Evolutionary conservation across 37 sponge, comb jelly and placozoan species (phyloP).

Genomic region (Beroe forskalii): DNA sequence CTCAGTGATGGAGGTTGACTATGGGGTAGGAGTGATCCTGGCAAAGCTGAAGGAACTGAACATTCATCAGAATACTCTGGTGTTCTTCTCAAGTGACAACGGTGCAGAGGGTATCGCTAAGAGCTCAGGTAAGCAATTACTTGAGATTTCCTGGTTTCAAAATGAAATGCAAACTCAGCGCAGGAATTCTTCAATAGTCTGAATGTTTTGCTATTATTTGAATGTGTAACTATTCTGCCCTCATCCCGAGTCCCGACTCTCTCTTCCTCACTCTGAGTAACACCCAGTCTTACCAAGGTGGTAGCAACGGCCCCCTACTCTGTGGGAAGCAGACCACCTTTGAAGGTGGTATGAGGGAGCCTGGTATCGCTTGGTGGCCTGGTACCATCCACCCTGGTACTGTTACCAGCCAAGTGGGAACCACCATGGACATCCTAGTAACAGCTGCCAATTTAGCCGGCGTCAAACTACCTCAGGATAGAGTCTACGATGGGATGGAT

Average conservation of each 20-base stretch:
- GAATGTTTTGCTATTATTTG: too few relatives aligned
- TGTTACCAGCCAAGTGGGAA: conserved; percentile 77
- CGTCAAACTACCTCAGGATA: conserved; percentile 67
- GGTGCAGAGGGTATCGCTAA: conserved; percentile 73
- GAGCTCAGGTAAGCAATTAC: too few relatives aligned
- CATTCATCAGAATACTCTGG: conserved; percentile 75
- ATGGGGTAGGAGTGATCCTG: conserved; percentile 75
- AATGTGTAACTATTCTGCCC: too few relatives aligned
- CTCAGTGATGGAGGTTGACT: conserved; percentile 80
- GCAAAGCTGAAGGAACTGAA: conserved; percentile 66
- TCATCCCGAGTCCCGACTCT: too few relatives aligned
- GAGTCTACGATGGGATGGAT: conserved; percentile 17
- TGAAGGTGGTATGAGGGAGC: conserved; percentile 84
- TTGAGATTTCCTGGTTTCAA: too few relatives aligned
- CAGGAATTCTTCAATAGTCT: too few relatives aligned
- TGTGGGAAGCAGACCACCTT: conserved; percentile 86
- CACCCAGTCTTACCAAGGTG: too few relatives aligned
- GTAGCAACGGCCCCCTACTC: conserved; percentile 76
- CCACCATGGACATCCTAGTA: conserved; percentile 76
- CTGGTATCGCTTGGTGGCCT: conserved; percentile 81
- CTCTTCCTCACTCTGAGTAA: too few relatives aligned
- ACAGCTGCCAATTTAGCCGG: conserved; percentile 76
- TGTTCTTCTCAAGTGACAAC: conserved; percentile 84
- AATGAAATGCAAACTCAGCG: too few relatives aligned
- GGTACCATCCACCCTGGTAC: conserved; percentile 71